Conservation (phyloP, 2,888 invertebrate species). For the Lymantria monacha region DNA sequence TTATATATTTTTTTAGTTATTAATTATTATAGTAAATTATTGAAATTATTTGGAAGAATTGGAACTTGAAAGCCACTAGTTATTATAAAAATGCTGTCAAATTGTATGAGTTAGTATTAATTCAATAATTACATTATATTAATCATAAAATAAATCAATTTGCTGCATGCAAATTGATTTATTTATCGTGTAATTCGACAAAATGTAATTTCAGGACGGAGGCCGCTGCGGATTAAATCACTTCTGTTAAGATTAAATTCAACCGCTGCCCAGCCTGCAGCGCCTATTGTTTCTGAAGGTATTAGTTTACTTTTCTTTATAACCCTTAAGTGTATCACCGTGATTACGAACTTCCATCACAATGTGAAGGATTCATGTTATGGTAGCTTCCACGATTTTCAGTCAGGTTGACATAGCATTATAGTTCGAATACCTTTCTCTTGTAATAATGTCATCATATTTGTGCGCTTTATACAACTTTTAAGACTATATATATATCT, state of each 20-base stretch:
- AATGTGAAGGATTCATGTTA: no score
- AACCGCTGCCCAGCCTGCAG: slow-evolving; percentile 40
- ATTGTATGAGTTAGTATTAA: slow-evolving; percentile 28
- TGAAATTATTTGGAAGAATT: not conserved
- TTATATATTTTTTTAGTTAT: no score
- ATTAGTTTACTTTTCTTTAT: not conserved
- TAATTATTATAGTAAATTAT: no score
- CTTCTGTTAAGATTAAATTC: slow-evolving; percentile 43
- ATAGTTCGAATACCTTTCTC: no score
- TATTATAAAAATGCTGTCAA: slow-evolving; percentile 28
- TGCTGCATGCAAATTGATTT: not conserved
- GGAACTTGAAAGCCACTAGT: no score
- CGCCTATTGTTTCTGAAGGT: slow-evolving; percentile 38
- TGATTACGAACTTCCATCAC: no score
- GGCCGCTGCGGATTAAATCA: slow-evolving; percentile 27
- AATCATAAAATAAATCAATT: no score
- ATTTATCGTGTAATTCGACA: not conserved
- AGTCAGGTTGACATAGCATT: no score
- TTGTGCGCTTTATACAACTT: no score
- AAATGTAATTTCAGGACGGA: slow-evolving; percentile 26
- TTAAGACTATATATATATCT: no score
- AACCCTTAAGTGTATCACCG: not conserved
- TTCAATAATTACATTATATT: not conserved
- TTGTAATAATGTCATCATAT: no score
- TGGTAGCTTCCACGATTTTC: no score